These are phyloP conservation scores for Achlya flavicornis DNA, from an alignment of 2,888 invertebrate species.

Conservation along the genomic window DNA sequence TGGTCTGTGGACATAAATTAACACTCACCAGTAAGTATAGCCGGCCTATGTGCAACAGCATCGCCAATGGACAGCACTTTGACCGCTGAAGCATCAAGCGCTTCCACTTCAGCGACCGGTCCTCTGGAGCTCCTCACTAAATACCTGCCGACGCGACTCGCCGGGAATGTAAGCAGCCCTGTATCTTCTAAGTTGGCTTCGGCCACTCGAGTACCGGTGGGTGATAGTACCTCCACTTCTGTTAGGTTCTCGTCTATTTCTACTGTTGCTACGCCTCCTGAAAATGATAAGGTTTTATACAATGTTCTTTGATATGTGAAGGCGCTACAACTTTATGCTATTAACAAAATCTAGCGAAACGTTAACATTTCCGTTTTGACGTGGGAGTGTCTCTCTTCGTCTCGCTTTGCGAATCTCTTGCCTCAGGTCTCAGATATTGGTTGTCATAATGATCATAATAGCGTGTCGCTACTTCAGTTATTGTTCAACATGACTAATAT, in stretches of 20 bases:
- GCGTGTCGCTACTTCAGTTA: too few relatives aligned
- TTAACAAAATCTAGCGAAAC: too few relatives aligned
- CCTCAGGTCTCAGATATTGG: too few relatives aligned
- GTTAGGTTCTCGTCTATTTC: constrained; percentile 85
- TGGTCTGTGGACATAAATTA: too few relatives aligned
- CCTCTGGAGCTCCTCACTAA: constrained; percentile 83
- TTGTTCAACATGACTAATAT: too few relatives aligned
- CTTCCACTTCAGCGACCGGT: constrained; percentile 85
- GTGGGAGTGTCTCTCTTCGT: too few relatives aligned
- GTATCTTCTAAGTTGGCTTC: constrained; percentile 84
- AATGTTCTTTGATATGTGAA: neutral
- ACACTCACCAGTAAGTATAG: constrained; percentile 89
- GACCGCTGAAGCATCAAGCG: constrained; percentile 90
- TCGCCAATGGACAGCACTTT: constrained; percentile 90
- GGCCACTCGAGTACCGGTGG: constrained; percentile 85
- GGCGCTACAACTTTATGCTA: too few relatives aligned
- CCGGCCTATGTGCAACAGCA: constrained; percentile 91
- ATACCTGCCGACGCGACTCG: constrained; percentile 89
- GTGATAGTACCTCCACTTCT: constrained; percentile 87
- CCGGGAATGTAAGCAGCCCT: constrained; percentile 89
- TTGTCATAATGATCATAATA: too few relatives aligned
- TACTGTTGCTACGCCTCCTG: constrained; percentile 83
- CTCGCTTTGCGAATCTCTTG: too few relatives aligned
- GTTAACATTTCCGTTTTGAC: too few relatives aligned
- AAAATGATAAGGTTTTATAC: constrained; percentile 10